Percentiles rank a stretch among this genome's conserved stretches.
Conservation (phyloP, 2,888 invertebrate genomes). For the Biston betularia region DNA sequence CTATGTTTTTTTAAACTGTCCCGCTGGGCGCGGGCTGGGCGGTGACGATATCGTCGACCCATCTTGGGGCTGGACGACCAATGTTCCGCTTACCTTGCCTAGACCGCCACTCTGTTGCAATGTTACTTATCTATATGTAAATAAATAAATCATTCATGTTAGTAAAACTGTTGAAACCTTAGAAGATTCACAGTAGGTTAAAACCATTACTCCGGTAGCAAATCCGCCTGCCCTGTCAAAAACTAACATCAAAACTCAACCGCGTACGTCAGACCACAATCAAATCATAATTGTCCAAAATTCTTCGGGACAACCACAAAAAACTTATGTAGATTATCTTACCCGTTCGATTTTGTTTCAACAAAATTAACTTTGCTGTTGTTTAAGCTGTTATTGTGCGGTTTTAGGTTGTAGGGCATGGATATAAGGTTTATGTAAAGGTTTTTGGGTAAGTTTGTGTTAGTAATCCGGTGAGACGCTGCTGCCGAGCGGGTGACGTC, state of each 20-base stretch:
- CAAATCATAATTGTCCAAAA: conserved; percentile 73
- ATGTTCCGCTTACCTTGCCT: no score
- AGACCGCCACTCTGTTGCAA: no score
- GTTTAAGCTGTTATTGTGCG: conserved; percentile 7
- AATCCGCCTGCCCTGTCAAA: conserved; percentile 22
- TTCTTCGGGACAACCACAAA: conserved; percentile 69
- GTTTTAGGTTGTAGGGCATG: conserved; percentile 44
- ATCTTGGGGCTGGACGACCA: no score
- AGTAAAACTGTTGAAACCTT: neutral
- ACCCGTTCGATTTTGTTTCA: conserved; percentile 63
- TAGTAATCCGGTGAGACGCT: conserved; percentile 64
- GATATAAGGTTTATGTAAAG: conserved; percentile 29
- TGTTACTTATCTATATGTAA: no score
- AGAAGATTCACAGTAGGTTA: no score
- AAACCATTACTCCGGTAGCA: neutral
- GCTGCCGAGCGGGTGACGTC: conserved; percentile 68
- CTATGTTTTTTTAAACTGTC: no score
- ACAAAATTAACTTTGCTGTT: conserved; percentile 38
- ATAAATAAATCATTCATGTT: neutral
- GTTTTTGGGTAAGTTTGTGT: conserved; percentile 48
- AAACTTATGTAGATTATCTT: conserved; percentile 70
- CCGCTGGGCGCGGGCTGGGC: no score
- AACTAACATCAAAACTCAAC: conserved; percentile 40
- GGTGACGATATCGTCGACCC: no score
- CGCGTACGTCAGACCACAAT: conserved; percentile 57